These are phyloP conservation scores for Lathamus discolor DNA, from an alignment of 2,113 vertebrate genomes.

Conservation along the genomic window DNA sequence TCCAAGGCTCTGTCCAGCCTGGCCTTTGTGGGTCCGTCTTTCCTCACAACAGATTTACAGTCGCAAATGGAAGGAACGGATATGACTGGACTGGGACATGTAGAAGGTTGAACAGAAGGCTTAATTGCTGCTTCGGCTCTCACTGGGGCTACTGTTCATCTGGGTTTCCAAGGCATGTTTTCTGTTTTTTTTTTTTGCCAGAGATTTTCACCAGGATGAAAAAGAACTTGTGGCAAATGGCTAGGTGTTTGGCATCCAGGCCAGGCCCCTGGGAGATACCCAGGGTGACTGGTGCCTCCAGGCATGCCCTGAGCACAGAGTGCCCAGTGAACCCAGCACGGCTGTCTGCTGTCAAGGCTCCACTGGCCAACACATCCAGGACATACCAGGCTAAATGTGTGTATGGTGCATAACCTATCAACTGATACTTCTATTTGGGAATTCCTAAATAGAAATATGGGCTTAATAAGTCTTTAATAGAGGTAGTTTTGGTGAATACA, in stretches of 20 bases:
- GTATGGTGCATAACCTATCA: not conserved
- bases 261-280: not conserved
- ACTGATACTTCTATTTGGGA: not conserved
- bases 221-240: not conserved
- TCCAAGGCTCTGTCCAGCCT: not conserved
- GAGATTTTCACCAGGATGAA: not conserved
- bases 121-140: not conserved
- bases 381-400: not conserved
- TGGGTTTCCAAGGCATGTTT: not conserved
- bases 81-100: not conserved
- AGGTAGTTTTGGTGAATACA: not conserved
- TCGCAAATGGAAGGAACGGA: not conserved
- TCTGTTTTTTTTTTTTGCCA: not conserved
- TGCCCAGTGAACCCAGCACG: fast-evolving
- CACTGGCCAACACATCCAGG: not conserved
- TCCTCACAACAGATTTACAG: not conserved
- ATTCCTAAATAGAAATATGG: not conserved
- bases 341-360: not conserved
- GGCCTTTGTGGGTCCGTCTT: not conserved
- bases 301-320: not conserved
- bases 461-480: not conserved
- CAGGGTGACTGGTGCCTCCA: not conserved
- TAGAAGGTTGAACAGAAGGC: not conserved
- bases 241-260: not conserved
- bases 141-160: not conserved